Conservation (phyloP, 2,888 invertebrate genomes). For the Scaptomyza tumidula region DNA sequence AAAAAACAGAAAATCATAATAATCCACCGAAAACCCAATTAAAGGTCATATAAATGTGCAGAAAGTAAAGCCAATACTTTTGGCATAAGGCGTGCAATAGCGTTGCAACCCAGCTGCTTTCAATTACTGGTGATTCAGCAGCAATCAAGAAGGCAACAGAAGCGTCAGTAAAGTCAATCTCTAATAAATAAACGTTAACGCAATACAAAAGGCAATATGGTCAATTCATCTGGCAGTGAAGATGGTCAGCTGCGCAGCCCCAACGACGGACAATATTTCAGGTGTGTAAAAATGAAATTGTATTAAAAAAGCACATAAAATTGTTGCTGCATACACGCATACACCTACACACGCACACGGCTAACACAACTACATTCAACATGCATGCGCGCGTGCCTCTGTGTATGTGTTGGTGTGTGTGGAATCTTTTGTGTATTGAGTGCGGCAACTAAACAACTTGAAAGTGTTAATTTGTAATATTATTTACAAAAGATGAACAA, state of each 20-base stretch:
- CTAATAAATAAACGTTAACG: constrained; percentile 20
- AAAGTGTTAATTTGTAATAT: constrained; percentile 61
- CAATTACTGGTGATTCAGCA: constrained; percentile 53
- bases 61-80: constrained; percentile 34
- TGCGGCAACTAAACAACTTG: constrained; percentile 50
- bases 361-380: constrained; percentile 38
- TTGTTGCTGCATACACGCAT: constrained; percentile 76
- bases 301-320: constrained; percentile 73
- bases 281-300: constrained; percentile 79
- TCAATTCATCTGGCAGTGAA: constrained; percentile 87
- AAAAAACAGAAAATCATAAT: constrained; percentile 32
- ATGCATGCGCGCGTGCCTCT: constrained; percentile 37
- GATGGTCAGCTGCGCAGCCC: constrained; percentile 94
- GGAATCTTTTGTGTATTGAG: constrained; percentile 43
- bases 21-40: constrained; percentile 59
- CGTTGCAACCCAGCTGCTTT: constrained; percentile 19
- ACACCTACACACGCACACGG: constrained; percentile 25
- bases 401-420: constrained; percentile 48
- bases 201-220: constrained; percentile 49
- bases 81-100: constrained; percentile 28
- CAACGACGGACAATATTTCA: constrained; percentile 86
- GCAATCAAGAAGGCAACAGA: constrained; percentile 14
- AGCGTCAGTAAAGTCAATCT: constrained; percentile 32
- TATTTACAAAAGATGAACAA: constrained; percentile 26
- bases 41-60: constrained; percentile 57